Evolutionary conservation across 2,797 vertebrate genomes (phyloP).

Genomic region (Fringilla coelebs): DNA sequence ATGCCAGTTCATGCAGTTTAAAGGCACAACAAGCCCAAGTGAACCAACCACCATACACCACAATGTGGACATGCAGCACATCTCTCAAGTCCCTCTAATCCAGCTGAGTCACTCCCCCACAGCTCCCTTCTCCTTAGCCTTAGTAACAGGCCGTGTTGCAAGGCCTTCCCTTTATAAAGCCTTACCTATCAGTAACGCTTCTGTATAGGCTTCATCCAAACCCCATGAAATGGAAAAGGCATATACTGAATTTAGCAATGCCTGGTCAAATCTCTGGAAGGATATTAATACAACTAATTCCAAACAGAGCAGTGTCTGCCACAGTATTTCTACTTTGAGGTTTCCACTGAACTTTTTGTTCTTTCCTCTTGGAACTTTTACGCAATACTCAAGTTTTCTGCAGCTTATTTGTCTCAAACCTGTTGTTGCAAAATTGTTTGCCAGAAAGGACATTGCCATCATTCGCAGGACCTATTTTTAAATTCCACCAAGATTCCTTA

Average conservation of each 20-base stretch:
- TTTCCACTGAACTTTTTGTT: background rate
- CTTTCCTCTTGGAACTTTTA: background rate
- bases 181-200: background rate
- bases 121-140: background rate
- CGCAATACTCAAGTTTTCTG: background rate
- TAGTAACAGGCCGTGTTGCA: background rate
- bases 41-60: background rate
- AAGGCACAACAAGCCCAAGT: background rate
- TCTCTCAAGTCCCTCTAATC: background rate
- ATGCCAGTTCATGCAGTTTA: background rate
- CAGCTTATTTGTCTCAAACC: constrained; percentile 1
- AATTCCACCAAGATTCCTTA: background rate
- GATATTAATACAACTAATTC: background rate
- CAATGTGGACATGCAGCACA: too few relatives aligned
- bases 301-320: background rate
- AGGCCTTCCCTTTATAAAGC: background rate
- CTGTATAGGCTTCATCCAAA: background rate
- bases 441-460: background rate
- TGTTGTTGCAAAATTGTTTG: constrained; percentile 11
- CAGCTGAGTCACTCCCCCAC: background rate
- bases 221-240: background rate
- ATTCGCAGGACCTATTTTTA: constrained; percentile 26
- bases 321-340: background rate
- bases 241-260: background rate
- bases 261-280: background rate